Percentiles rank a stretch among this genome's conserved stretches.
Conservation (phyloP, 2,888 invertebrate species). For the Cordilura impudica region DNA sequence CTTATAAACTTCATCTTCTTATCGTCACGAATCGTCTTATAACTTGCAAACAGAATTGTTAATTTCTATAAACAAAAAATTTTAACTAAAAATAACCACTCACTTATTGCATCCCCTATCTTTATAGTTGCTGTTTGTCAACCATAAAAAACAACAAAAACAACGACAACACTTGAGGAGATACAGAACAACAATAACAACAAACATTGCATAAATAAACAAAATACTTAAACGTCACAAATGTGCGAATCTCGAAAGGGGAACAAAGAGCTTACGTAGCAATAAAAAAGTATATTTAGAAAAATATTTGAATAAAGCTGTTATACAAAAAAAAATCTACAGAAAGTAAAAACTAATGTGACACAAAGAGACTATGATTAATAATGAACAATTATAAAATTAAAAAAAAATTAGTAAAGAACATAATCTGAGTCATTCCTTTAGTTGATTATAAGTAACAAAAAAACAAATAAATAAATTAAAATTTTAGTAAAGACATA, state of each 20-base stretch:
- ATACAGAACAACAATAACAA: slow-evolving; percentile 8
- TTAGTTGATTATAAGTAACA: neutral
- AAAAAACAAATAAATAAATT: slow-evolving; percentile 8
- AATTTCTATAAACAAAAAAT: slow-evolving; percentile 11
- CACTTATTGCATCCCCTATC: neutral
- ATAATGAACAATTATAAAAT: neutral
- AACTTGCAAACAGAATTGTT: no score
- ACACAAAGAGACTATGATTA: neutral
- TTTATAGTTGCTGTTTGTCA: neutral
- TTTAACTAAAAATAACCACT: slow-evolving; percentile 12
- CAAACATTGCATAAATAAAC: slow-evolving; percentile 5
- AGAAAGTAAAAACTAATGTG: slow-evolving; percentile 8
- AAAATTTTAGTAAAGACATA: no score
- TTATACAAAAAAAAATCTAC: neutral
- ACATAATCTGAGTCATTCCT: no score
- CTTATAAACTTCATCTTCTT: no score
- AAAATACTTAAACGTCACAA: slow-evolving; percentile 43
- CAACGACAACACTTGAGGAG: neutral
- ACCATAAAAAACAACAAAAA: neutral
- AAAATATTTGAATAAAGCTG: slow-evolving; percentile 1
- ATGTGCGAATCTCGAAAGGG: slow-evolving; percentile 7
- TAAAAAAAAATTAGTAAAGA: no score
- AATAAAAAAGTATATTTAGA: neutral
- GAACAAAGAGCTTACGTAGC: neutral
- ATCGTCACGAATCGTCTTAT: no score